Base-by-base conservation (phyloP, 1,140 invertebrate species). In the Delia radicum region DNA sequence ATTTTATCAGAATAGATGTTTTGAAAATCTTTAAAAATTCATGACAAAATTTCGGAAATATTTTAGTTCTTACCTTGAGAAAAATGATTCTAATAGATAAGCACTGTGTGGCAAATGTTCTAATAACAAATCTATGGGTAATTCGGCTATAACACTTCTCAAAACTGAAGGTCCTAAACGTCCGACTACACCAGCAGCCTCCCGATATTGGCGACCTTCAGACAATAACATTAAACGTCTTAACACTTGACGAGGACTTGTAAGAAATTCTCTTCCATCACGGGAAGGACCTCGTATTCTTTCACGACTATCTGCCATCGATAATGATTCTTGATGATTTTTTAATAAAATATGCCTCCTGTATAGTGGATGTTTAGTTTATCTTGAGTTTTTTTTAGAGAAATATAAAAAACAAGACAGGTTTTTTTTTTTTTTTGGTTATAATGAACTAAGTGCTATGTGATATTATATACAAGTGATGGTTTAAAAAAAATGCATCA, bases 61-160 rank as follows among this genome's bases (percentile, higher is more conserved):
- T 2, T 48, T 46, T 7, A 13, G 5, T 7, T 62, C 81, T 85
- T 80, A 89, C 90, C 94, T 94, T 75, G 92, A 91, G 80, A 96
- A 94, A 0, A 97, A 89, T 0, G 94, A 94, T 84, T 97, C 95
- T 62, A 98, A 87, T 46, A 97, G 88, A 77, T 94, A 92, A 1
- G 96, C 89, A 67, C 93, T 95, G 82, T 95, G 92, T 2, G 96
- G 96, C 86, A 97, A 89, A 3, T 94, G 91, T 79, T 97, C 95
- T 27, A 96, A 91, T 78, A 97, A 89, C 78, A 95, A 87, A 82
- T 97, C 95, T 21, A 96, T 89, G 0, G 95, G 96, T 74, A 98
- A 87, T 77, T 97, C 94, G 0, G 90, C 87, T 0, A 92, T 89
- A 15, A 95, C 92, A 6, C 89, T 89, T 74, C 90, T 90, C 76